These are phyloP conservation scores for Polyommatus icarus DNA, from an alignment of 2,888 invertebrate genomes.

Conservation along the genomic window DNA sequence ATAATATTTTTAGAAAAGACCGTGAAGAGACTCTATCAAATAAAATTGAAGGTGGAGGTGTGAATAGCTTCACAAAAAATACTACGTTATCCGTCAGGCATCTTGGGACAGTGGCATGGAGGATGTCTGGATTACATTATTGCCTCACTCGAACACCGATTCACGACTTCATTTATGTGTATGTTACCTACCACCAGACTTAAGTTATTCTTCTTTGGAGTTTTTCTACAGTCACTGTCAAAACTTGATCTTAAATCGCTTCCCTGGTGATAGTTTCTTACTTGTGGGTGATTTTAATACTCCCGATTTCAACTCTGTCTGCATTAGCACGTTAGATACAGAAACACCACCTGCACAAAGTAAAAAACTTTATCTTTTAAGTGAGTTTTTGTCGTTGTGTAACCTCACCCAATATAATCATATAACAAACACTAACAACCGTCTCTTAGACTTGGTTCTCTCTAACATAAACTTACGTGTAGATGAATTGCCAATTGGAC, in stretches of 20 bases:
- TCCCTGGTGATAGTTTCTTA: not conserved
- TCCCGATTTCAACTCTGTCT: not conserved
- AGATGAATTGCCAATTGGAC: no score
- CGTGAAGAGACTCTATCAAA: no score
- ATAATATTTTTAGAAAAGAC: no score
- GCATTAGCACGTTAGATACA: not conserved
- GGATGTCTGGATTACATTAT: not conserved
- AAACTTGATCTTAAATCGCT: not conserved
- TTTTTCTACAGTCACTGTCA: not conserved
- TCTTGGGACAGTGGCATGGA: not conserved
- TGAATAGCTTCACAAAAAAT: not conserved
- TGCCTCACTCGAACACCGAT: not conserved
- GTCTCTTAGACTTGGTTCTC: slow-evolving; percentile 7
- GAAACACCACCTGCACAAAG: not conserved
- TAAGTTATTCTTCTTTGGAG: not conserved
- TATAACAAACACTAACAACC: not conserved
- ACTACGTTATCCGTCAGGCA: not conserved
- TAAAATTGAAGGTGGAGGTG: no score
- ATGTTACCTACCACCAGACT: not conserved
- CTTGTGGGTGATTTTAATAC: not conserved
- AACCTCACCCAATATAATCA: slow-evolving; percentile 9
- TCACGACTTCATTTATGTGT: not conserved
- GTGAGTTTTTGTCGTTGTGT: not conserved
- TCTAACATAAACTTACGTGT: not conserved
- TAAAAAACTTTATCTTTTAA: slow-evolving; percentile 21